A percentile compares a stretch with the other conserved stretches of the same genome.
These are phyloP conservation scores for Luperina testacea DNA, from an alignment of 2,888 invertebrate genomes.

Conservation along the genomic window DNA sequence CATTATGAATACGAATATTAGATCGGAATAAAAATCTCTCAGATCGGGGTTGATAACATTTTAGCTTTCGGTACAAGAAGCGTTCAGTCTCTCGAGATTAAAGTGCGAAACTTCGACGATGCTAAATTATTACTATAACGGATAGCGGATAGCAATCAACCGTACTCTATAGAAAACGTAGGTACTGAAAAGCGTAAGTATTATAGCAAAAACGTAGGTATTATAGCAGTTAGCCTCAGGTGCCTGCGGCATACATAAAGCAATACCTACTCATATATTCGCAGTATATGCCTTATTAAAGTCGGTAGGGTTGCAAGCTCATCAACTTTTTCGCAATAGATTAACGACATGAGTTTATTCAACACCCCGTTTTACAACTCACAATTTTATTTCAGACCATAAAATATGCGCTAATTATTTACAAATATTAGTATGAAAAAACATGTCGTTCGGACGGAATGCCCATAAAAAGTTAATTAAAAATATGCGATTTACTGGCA, in stretches of 20 bases:
- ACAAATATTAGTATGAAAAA: conserved; percentile 9
- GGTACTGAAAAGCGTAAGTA: conserved; percentile 16
- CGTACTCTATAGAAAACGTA: conserved; percentile 11
- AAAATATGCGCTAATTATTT: conserved; percentile 48
- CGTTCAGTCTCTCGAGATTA: conserved; percentile 34
- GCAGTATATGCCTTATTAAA: conserved; percentile 36
- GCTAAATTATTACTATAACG: conserved; percentile 40
- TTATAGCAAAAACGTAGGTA: too few relatives aligned
- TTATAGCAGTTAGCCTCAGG: conserved; percentile 6
- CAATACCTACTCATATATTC: conserved; percentile 15
- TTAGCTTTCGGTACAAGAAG: conserved; percentile 19
- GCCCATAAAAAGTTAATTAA: conserved; percentile 22
- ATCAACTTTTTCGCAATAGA: conserved; percentile 48
- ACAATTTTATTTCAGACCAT: conserved; percentile 27
- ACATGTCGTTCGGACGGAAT: not conserved
- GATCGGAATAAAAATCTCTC: conserved; percentile 28
- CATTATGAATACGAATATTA: conserved; percentile 43
- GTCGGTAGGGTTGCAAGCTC: conserved; percentile 31
- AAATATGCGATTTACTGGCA: conserved; percentile 14
- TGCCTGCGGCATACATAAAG: conserved; percentile 1
- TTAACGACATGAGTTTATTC: conserved; percentile 45
- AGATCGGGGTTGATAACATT: conserved; percentile 34
- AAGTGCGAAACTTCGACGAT: conserved; percentile 17
- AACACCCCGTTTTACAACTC: conserved; percentile 48
- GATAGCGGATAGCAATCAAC: conserved; percentile 21